These are phyloP conservation scores for Hypena proboscidalis DNA, from an alignment of 2,888 invertebrate genomes.

Conservation along the genomic window DNA sequence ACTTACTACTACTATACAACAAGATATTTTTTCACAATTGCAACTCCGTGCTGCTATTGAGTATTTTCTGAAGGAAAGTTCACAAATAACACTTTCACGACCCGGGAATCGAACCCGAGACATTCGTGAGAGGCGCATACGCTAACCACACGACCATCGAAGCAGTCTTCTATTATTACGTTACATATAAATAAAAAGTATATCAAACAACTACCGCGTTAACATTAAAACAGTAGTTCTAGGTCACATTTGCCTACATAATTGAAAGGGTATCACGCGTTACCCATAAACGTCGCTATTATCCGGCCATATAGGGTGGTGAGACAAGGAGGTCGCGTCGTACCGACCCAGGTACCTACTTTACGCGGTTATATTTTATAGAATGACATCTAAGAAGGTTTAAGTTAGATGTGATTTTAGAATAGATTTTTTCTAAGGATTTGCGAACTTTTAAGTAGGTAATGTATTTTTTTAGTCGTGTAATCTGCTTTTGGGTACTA, in stretches of 20 bases:
- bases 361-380: slow-evolving; percentile 8
- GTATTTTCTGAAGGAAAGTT: no score
- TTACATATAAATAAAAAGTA: no score
- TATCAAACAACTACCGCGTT: slow-evolving; percentile 7
- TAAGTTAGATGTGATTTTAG: neutral
- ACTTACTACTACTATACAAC: no score
- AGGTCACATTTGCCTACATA: slow-evolving; percentile 53
- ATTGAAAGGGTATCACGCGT: slow-evolving; percentile 50
- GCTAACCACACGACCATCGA: no score
- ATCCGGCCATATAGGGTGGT: slow-evolving; percentile 52
- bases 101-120: no score
- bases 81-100: no score
- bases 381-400: slow-evolving; percentile 4
- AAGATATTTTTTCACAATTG: no score
- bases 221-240: slow-evolving; percentile 45
- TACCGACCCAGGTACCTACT: slow-evolving; percentile 25
- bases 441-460: neutral
- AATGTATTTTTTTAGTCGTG: neutral
- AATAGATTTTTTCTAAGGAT: neutral
- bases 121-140: no score
- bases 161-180: neutral
- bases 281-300: slow-evolving; percentile 51
- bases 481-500: no score
- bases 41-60: no score
- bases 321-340: slow-evolving; percentile 41